Evolutionary conservation across 2,888 invertebrate species (phyloP).

Genomic region (Spodoptera littoralis): DNA sequence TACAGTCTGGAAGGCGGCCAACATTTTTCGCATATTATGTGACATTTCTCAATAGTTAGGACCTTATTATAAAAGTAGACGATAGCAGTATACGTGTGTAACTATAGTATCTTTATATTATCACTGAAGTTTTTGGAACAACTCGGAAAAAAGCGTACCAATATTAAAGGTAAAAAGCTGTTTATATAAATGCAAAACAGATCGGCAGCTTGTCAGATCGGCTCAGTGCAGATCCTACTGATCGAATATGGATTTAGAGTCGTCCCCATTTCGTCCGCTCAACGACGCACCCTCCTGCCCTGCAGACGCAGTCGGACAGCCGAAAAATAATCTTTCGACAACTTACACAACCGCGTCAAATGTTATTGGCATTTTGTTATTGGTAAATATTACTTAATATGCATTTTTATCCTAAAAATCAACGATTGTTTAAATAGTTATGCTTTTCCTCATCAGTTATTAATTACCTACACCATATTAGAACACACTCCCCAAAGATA

Average conservation of each 20-base stretch:
- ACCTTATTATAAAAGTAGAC: constrained; percentile 15
- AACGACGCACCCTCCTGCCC: constrained; percentile 77
- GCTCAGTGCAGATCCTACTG: constrained; percentile 85
- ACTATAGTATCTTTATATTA: constrained; percentile 13
- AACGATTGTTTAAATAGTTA: too few relatives aligned
- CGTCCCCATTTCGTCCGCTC: constrained; percentile 79
- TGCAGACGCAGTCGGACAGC: constrained; percentile 83
- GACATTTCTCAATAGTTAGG: constrained; percentile 37
- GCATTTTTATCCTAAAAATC: constrained; percentile 7
- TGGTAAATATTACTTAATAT: constrained; percentile 15
- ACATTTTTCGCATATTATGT: constrained; percentile 32
- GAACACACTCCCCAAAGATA: too few relatives aligned
- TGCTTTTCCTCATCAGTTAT: too few relatives aligned
- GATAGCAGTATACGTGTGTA: constrained; percentile 4
- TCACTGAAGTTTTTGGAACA: constrained; percentile 47
- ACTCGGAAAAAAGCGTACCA: constrained; percentile 65
- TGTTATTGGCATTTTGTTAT: constrained; percentile 48
- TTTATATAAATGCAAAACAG: constrained; percentile 89
- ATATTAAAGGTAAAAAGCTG: constrained; percentile 84
- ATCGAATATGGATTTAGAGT: constrained; percentile 88
- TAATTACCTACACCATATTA: too few relatives aligned
- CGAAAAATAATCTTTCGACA: constrained; percentile 81
- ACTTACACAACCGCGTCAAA: constrained; percentile 65
- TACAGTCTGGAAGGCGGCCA: constrained; percentile 46
- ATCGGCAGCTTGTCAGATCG: constrained; percentile 88